These are phyloP conservation scores for Apamea epomidion DNA, from an alignment of 2,888 invertebrate genomes.

Conservation along the genomic window DNA sequence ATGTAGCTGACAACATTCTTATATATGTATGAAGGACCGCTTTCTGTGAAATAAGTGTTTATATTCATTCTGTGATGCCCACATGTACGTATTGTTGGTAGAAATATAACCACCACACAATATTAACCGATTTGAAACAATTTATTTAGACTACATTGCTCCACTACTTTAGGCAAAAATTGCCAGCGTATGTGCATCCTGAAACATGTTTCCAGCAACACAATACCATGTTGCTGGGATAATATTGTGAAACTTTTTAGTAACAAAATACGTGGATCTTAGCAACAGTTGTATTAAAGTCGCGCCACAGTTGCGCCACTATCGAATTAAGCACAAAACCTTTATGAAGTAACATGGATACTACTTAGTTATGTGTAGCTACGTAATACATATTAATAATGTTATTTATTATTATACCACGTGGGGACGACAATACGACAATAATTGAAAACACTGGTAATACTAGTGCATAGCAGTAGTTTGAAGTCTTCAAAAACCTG, in stretches of 20 bases:
- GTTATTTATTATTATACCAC: conserved; percentile 24
- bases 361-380: conserved; percentile 12
- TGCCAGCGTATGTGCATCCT: neutral
- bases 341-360: conserved; percentile 17
- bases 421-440: neutral
- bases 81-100: neutral
- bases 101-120: neutral
- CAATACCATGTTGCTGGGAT: neutral
- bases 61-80: no score
- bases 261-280: neutral
- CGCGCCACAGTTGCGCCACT: conserved; percentile 30
- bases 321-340: conserved; percentile 40
- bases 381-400: conserved; percentile 30
- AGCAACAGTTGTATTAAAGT: conserved; percentile 11
- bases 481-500: neutral
- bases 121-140: neutral
- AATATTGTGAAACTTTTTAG: no score
- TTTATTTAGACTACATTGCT: neutral
- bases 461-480: neutral
- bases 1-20: neutral
- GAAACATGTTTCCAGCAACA: neutral
- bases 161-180: neutral
- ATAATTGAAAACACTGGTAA: neutral
- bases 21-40: neutral
- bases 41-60: neutral